Evolutionary conservation across 2,797 vertebrate species (phyloP), one percentile per base, ranked within the genome.

Genomic region (Limnodromus scolopaceus): DNA sequence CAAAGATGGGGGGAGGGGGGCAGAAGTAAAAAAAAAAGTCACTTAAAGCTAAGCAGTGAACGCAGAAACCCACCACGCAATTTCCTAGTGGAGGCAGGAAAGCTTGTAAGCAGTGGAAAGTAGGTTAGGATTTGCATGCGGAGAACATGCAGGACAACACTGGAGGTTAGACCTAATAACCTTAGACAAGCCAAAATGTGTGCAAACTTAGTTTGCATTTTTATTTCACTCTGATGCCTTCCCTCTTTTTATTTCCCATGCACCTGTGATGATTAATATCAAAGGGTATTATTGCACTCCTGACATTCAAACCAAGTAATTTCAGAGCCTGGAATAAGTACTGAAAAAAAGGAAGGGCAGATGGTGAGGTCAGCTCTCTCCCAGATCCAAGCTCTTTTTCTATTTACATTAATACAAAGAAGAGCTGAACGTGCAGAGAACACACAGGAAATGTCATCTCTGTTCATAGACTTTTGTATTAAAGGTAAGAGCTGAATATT

Each of bases 301-400:
- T 92, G 88, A 57, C 89, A 74, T 89, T 84, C 89, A 77, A 83
- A 82, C 58, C 86, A 16, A 66, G 78, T 64, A 6, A 77, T 91
- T 76, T 38, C 75, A 61, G 66, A 4, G 58, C 23, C 22, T 55
- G 60, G 78, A 55, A 60, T 68, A 64, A 82, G 58, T 23, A 11
- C 61, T 46, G 39, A 11, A 49, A 7, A 19, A 27, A 38, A 66
- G 38, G 74, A 54, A 76, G 58, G 16, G 60, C 65, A 77, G 51
- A 17, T 9, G 27, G 7, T 15, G 54, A 66, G 86, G 64, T 91
- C 86, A 83, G 55, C 7, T 58, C 32, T 46, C 20, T 70, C 53
- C 69, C 61, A 64, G 23, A 58, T 10, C 27, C 49, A 28, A 77
- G 46, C 16, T 54, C 43, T 30, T 57, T 38, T 86, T 69, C 39